Evolutionary conservation across 2,888 invertebrate genomes (phyloP), one percentile per base, ranked within the genome.

Genomic region (Meteorus cinctellus): DNA sequence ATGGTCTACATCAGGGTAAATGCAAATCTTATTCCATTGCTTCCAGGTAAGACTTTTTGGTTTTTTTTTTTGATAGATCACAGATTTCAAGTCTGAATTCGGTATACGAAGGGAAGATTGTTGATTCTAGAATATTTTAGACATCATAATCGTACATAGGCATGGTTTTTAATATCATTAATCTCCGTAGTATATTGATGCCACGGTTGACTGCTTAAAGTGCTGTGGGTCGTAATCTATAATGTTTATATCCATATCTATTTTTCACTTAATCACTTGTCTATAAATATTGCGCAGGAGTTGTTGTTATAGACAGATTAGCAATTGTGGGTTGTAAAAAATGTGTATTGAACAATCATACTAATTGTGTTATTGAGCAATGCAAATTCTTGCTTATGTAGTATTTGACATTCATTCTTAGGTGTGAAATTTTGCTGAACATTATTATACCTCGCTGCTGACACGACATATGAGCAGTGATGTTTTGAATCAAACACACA

Each of bases 401-500:
- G 16, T 16, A 48, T n/a, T 60, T 14, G 6, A 27, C 19, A 29
- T 24, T 19, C 19, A 24, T 60, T 27, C 6, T 55, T 16, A 3
- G 16, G 19, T 8, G 4, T 19, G n/a, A n/a, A 55, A 55, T 55
- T 27, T 60, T 12, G 24, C 14, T 10, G 29, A 29, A 12, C 12
- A 19, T 27, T 10, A 60, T 8, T 24, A 27, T 10, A 2, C 45
- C 29, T 60, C 19, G 2, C 8, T 60, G 27, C 59, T 60, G 59
- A 60, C 27, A 60, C 4, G 19, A 12, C 19, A 55, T n/a, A 51
- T 51, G 12, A 51, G 6, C 4, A 14, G 14, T 31, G 12, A 31
- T 51, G 55, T 62, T 34, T 45, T 14, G 3, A 29, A 45, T 66
- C 41, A 71, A 65, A 74, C 12, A 2, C 55, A 24, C n/a, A 51